Conservation (phyloP, 2,888 invertebrate genomes). For the Cylindroiulus punctatus region DNA sequence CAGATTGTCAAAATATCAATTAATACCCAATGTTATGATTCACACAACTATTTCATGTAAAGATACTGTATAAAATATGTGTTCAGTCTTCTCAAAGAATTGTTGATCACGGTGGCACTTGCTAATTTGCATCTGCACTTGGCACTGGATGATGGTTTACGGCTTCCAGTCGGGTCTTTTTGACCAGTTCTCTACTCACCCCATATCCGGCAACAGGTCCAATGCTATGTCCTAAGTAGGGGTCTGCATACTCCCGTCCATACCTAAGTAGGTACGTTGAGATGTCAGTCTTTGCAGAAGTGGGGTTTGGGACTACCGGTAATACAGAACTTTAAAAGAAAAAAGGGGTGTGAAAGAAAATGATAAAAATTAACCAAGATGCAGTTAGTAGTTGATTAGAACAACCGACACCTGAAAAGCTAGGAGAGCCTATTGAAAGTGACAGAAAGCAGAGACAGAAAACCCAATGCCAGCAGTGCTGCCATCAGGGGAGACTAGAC, state of each 20-base stretch:
- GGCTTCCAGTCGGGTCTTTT: neutral
- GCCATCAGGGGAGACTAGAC: neutral
- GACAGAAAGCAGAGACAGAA: neutral
- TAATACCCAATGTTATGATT: too few species aligned
- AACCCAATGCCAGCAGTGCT: neutral
- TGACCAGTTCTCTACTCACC: constrained; percentile 72
- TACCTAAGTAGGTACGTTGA: constrained; percentile 71
- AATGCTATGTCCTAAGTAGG: constrained; percentile 92
- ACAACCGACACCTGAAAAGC: constrained; percentile 49
- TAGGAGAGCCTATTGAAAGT: neutral
- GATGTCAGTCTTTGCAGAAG: constrained; percentile 60
- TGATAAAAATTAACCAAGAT: constrained; percentile 59
- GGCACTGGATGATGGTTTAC: neutral
- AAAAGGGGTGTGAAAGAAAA: constrained; percentile 57
- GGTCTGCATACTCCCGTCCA: constrained; percentile 87
- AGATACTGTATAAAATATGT: neutral
- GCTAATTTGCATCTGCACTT: neutral
- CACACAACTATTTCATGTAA: neutral
- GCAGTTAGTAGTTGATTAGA: constrained; percentile 56
- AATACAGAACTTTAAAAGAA: constrained; percentile 62
- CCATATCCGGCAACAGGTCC: constrained; percentile 97
- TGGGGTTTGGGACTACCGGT: constrained; percentile 59
- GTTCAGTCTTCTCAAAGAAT: constrained; percentile 22
- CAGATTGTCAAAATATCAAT: too few species aligned
- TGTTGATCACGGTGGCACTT: neutral